Percentiles rank a stretch among this genome's conserved stretches.
Evolutionary conservation across 2,113 vertebrate genomes (phyloP).

Genomic region (Polypterus senegalus): DNA sequence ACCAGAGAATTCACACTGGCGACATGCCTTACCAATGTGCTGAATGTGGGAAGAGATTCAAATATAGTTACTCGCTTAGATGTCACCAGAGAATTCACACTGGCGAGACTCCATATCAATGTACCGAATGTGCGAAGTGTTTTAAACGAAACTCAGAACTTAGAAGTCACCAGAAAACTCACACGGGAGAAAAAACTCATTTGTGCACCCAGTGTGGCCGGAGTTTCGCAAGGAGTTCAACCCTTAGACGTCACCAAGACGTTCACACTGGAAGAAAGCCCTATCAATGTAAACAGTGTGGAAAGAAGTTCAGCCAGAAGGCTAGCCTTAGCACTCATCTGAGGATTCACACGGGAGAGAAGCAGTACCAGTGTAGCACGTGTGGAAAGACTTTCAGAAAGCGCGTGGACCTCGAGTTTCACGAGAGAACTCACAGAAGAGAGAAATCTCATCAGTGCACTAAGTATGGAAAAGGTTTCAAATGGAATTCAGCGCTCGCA

Average conservation of each 20-base stretch:
- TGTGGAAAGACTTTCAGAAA: conserved; percentile 39
- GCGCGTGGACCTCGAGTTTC: neutral
- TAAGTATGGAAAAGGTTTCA: neutral
- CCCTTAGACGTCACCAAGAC: conserved; percentile 44
- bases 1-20: conserved; percentile 9
- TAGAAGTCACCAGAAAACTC: too few relatives aligned
- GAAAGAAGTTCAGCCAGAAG: conserved; percentile 46
- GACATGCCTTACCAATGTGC: conserved; percentile 10
- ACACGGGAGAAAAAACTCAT: too few relatives aligned
- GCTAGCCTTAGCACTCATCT: conserved; percentile 45
- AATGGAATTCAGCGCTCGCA: too few relatives aligned
- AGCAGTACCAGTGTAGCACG: conserved; percentile 33
- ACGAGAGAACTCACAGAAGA: neutral
- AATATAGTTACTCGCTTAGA: neutral
- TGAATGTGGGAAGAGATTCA: neutral
- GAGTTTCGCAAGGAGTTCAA: too few relatives aligned
- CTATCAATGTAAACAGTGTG: conserved; percentile 45
- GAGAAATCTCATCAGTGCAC: neutral
- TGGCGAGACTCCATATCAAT: conserved; percentile 2
- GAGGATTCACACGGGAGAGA: conserved; percentile 38
- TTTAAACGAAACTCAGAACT: neutral
- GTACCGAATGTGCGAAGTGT: conserved; percentile 1
- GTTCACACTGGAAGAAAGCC: conserved; percentile 36
- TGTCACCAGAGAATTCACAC: neutral
- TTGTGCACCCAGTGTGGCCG: too few relatives aligned